Percentiles rank a stretch among this genome's conserved stretches.
phyloP scores from a whole-genome alignment of 1,140 invertebrate species.

The Lycorma delicatula region DNA sequence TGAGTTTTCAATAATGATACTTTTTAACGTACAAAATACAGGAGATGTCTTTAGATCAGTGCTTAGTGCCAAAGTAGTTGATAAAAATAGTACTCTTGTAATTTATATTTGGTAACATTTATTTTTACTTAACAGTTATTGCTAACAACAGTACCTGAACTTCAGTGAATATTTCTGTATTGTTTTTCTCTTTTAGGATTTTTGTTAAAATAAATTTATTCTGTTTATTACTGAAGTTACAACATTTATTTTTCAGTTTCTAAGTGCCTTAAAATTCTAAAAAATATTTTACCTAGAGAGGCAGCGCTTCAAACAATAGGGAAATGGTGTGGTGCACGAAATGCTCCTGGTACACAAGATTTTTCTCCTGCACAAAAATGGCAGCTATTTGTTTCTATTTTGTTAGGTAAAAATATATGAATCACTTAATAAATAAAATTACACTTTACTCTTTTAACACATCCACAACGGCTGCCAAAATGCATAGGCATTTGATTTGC shows the following conservation, averaged over 20 bases:
- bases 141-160: too few species aligned
- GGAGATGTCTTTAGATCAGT: too few species aligned
- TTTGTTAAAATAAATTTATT: too few species aligned
- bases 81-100: too few species aligned
- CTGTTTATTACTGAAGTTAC: too few species aligned
- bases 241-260: constrained; percentile 40
- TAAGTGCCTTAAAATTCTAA: constrained; percentile 60
- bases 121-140: too few species aligned
- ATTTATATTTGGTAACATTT: too few species aligned
- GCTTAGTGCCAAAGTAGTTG: too few species aligned
- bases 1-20: too few species aligned
- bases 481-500: constrained; percentile 34
- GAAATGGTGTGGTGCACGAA: constrained; percentile 78
- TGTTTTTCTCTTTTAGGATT: too few species aligned
- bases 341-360: constrained; percentile 76
- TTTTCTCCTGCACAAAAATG: constrained; percentile 70
- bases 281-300: constrained; percentile 64
- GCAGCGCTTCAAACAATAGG: constrained; percentile 64
- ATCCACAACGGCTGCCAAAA: neutral
- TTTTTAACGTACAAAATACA: too few species aligned
- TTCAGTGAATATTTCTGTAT: too few species aligned
- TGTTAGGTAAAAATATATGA: constrained; percentile 41
- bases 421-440: constrained; percentile 1
- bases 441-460: neutral
- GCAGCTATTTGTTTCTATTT: constrained; percentile 61